phyloP scores from a whole-genome alignment of 2,888 invertebrate genomes.

The Argynnis bischoffii region DNA sequence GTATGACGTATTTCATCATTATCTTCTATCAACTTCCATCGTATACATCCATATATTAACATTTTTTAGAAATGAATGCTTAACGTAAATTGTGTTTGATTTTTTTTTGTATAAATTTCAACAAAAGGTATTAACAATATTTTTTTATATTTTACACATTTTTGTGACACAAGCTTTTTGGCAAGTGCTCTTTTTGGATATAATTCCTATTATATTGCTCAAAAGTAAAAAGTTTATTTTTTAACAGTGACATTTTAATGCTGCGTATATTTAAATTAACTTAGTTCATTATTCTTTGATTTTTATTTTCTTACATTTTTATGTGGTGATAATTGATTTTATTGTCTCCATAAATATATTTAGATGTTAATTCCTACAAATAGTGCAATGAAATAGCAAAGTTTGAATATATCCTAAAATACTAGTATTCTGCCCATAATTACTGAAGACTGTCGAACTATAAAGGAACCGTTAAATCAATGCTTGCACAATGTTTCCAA shows the following conservation, averaged over 20 bases:
- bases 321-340: no score
- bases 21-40: background rate
- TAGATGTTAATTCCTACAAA: no score
- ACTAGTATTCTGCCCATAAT: background rate
- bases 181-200: slow-evolving; percentile 31
- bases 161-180: slow-evolving; percentile 30
- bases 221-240: slow-evolving; percentile 14
- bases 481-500: slow-evolving; percentile 5
- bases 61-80: background rate
- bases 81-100: slow-evolving; percentile 3
- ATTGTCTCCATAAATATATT: no score
- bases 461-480: background rate
- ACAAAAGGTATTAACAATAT: slow-evolving; percentile 25
- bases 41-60: no score
- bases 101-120: slow-evolving; percentile 16
- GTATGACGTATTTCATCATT: slow-evolving; percentile 6
- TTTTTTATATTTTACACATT: slow-evolving; percentile 25
- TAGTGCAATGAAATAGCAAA: no score
- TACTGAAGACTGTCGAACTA: slow-evolving; percentile 10
- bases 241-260: slow-evolving; percentile 7
- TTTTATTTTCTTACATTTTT: no score
- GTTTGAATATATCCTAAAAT: background rate
- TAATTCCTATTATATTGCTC: slow-evolving; percentile 31
- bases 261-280: background rate
- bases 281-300: background rate